phyloP scores from a whole-genome alignment of 2,888 invertebrate genomes.

The Lithophane leautieri region DNA sequence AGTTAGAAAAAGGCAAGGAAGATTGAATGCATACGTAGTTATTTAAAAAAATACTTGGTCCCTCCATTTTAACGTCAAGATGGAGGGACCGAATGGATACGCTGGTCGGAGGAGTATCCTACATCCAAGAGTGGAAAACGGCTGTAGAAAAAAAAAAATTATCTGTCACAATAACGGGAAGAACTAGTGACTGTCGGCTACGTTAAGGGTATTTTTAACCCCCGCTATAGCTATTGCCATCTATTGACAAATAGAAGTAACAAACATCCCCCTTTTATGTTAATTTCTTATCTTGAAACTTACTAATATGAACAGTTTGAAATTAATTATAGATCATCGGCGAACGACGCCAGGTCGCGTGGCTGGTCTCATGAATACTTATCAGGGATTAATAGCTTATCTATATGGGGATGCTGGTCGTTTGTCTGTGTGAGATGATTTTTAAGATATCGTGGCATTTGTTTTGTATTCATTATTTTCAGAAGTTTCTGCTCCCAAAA shows the following conservation, averaged over 20 bases:
- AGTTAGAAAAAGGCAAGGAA: no score
- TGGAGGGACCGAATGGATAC: no score
- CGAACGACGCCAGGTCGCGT: constrained; percentile 34
- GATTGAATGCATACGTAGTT: no score
- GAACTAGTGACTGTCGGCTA: no score
- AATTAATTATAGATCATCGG: constrained; percentile 44
- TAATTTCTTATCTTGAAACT: background rate
- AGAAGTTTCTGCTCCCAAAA: no score
- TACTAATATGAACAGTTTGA: background rate
- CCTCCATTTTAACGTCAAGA: no score
- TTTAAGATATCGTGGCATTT: background rate
- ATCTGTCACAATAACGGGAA: no score
- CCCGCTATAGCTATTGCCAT: background rate
- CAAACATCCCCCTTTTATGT: background rate
- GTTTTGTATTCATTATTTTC: background rate
- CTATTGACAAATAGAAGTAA: background rate
- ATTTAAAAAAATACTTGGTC: no score
- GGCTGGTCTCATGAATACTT: constrained; percentile 44
- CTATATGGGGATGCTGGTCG: constrained; percentile 14
- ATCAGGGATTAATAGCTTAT: constrained; percentile 43
- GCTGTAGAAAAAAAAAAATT: no score
- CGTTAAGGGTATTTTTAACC: no score
- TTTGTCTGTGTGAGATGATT: constrained; percentile 26
- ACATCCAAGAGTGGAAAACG: no score
- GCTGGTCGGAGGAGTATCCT: no score